These are phyloP conservation scores for Channa striata DNA, from an alignment of 2,797 vertebrate genomes.

Conservation along the genomic window DNA sequence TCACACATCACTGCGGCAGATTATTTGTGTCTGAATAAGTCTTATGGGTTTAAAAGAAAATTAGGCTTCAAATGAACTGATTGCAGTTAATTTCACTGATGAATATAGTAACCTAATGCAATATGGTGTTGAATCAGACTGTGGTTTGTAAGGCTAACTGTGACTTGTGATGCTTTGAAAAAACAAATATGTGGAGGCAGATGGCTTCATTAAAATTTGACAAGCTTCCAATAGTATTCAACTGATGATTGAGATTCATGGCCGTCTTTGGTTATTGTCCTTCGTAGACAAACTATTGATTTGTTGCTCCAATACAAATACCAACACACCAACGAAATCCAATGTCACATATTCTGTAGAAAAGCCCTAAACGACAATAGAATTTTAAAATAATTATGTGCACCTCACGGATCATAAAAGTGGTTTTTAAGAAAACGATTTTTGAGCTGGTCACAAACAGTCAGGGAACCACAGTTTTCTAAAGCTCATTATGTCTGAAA, in stretches of 20 bases:
- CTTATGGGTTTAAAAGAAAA: not conserved
- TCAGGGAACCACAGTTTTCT: conserved; percentile 3
- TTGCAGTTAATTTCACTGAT: not conserved
- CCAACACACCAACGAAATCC: conserved; percentile 16
- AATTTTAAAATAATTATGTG: not conserved
- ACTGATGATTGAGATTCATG: conserved; percentile 56
- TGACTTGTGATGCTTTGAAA: conserved; percentile 30
- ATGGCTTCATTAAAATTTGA: conserved; percentile 71
- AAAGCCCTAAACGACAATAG: conserved; percentile 17
- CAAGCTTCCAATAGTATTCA: conserved; percentile 40
- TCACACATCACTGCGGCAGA: not conserved
- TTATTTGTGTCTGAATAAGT: not conserved
- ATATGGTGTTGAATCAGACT: not conserved
- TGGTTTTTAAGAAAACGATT: conserved; percentile 3
- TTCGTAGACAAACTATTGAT: conserved; percentile 51
- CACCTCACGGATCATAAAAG: conserved; percentile 8
- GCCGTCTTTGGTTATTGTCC: conserved; percentile 63
- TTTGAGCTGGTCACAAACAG: conserved; percentile 2
- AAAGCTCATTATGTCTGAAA: conserved; percentile 26
- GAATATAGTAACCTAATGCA: not conserved
- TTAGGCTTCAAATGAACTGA: not conserved
- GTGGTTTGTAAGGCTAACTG: conserved; percentile 15
- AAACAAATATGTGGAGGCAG: conserved; percentile 47
- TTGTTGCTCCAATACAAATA: conserved; percentile 36
- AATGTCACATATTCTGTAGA: not conserved